phyloP scores from a whole-genome alignment of 2,797 vertebrate genomes.

The Nannoperca australis region DNA sequence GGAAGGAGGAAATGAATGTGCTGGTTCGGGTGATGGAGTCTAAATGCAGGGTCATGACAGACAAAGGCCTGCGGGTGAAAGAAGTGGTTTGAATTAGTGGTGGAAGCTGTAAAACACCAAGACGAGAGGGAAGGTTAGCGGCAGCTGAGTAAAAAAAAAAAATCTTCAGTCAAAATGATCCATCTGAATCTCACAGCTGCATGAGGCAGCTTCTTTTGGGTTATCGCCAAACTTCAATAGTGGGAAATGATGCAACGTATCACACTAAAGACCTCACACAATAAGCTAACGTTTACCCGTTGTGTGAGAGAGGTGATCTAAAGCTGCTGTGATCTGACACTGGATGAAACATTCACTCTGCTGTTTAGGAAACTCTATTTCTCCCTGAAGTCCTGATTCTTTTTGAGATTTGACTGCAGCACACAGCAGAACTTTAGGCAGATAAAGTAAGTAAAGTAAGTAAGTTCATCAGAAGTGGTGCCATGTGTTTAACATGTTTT shows the following conservation, averaged over 20 bases:
- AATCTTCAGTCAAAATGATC: background rate
- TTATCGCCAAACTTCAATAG: background rate
- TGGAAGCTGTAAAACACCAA: background rate
- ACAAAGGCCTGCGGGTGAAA: background rate
- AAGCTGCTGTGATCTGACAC: conserved; percentile 1
- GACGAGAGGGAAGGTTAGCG: background rate
- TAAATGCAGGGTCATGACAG: background rate
- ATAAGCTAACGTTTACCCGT: background rate
- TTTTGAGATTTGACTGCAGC: background rate
- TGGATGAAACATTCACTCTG: background rate
- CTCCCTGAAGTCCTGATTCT: background rate
- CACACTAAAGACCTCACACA: background rate
- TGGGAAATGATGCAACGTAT: background rate
- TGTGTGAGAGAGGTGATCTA: background rate
- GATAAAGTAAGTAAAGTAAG: background rate
- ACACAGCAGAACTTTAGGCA: background rate
- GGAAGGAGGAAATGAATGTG: background rate
- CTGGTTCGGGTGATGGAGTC: background rate
- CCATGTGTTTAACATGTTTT: no score
- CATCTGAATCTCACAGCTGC: background rate
- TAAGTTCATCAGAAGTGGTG: background rate
- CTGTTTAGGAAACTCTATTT: background rate
- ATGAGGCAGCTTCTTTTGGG: background rate
- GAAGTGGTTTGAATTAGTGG: conserved; percentile 5
- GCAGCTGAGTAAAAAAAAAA: background rate